These are phyloP conservation scores for Anthonomus grandis DNA, from an alignment of 1,140 invertebrate species.

Conservation along the genomic window DNA sequence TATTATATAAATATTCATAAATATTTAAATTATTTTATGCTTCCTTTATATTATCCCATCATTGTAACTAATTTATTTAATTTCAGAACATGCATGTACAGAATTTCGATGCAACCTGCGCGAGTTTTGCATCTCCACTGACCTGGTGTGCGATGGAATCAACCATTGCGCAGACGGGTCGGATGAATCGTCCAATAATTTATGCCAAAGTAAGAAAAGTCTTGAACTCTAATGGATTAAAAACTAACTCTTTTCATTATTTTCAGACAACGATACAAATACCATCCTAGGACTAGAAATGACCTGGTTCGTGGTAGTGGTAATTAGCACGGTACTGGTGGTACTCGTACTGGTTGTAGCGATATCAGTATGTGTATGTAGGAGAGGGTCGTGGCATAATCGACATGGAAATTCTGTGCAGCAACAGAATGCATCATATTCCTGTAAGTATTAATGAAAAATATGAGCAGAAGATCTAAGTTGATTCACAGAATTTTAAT, in stretches of 20 bases:
- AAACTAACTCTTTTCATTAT: conserved; percentile 10
- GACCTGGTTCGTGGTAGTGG: conserved; percentile 69
- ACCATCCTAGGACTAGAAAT: conserved; percentile 72
- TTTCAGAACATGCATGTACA: conserved; percentile 80
- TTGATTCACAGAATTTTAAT: too few relatives aligned
- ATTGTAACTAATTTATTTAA: conserved; percentile 30
- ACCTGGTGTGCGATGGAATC: conserved; percentile 84
- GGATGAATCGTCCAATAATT: conserved; percentile 76
- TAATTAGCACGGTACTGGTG: conserved; percentile 64
- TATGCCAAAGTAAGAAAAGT: conserved; percentile 84
- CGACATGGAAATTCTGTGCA: conserved; percentile 53
- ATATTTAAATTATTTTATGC: too few relatives aligned
- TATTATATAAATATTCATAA: too few relatives aligned
- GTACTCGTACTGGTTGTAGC: conserved; percentile 64
- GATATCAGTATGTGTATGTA: conserved; percentile 70
- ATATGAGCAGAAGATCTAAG: too few relatives aligned
- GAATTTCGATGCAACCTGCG: conserved; percentile 81
- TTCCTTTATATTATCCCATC: not conserved
- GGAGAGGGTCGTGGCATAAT: conserved; percentile 58
- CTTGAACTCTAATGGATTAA: too few relatives aligned
- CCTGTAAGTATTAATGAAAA: conserved; percentile 50
- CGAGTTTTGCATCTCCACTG: conserved; percentile 85
- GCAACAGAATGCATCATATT: conserved; percentile 52
- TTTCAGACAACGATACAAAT: conserved; percentile 66
- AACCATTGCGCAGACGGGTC: conserved; percentile 91